Conservation (phyloP, 2,888 invertebrate genomes). For the Gastrophysa polygoni region DNA sequence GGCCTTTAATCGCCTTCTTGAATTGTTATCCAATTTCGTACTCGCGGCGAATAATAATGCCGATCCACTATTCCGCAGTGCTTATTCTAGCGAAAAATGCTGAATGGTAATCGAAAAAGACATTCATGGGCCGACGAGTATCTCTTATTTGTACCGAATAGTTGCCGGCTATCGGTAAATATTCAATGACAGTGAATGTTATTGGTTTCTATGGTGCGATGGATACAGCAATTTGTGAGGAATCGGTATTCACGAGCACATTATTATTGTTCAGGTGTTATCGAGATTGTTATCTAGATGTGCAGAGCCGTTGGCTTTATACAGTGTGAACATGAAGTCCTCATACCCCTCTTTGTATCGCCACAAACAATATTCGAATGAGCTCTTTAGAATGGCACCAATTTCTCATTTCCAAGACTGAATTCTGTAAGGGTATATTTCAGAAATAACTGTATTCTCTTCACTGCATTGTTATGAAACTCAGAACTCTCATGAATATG, state of each 20-base stretch:
- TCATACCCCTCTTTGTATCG: too few species aligned
- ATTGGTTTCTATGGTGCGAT: not conserved
- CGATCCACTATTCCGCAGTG: not conserved
- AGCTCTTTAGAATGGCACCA: too few species aligned
- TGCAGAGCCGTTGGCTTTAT: too few species aligned
- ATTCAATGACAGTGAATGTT: not conserved
- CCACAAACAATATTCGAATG: too few species aligned
- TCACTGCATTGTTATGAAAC: too few species aligned
- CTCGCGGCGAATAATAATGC: not conserved
- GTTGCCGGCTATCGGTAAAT: not conserved
- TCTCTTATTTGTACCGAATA: not conserved
- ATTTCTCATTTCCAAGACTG: too few species aligned
- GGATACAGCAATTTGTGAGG: not conserved
- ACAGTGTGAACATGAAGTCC: too few species aligned
- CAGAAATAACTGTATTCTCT: too few species aligned
- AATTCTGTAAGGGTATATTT: too few species aligned
- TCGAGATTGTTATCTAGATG: not conserved
- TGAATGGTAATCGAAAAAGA: constrained; percentile 10
- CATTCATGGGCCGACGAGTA: not conserved
- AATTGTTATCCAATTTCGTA: constrained; percentile 25
- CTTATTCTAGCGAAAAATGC: constrained; percentile 7
- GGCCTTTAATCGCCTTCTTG: constrained; percentile 20
- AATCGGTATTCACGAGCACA: too few species aligned
- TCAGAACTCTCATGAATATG: too few species aligned
- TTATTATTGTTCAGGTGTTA: not conserved